Percentiles rank a stretch among this genome's conserved stretches.
These are phyloP conservation scores for Protosalanx chinensis DNA, from an alignment of 2,797 vertebrate genomes.

Conservation along the genomic window DNA sequence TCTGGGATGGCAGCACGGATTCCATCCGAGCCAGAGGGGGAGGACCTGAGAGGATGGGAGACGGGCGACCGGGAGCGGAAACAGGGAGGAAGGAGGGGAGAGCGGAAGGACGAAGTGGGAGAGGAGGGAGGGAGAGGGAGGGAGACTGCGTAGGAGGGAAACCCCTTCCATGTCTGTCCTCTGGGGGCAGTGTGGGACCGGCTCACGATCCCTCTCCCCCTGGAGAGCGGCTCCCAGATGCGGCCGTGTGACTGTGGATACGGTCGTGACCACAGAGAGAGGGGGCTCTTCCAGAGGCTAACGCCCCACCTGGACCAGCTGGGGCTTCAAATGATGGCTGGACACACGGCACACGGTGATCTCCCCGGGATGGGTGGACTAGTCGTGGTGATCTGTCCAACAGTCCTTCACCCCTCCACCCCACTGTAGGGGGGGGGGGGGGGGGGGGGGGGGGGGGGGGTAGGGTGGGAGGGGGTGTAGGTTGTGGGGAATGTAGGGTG, in stretches of 20 bases:
- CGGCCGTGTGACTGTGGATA: not conserved
- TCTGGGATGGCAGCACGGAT: not conserved
- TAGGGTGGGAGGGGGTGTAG: too few species aligned
- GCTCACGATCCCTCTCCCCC: not conserved
- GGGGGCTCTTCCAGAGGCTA: not conserved
- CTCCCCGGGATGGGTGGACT: too few species aligned
- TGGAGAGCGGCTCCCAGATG: not conserved
- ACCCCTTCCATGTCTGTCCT: not conserved
- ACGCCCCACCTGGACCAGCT: not conserved
- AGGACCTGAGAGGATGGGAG: not conserved
- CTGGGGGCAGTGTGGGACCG: constrained; percentile 7
- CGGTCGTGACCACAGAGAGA: not conserved
- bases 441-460: too few species aligned
- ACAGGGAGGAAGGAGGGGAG: not conserved
- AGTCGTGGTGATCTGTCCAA: not conserved
- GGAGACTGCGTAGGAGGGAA: not conserved
- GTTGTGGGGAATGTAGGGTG: too few species aligned
- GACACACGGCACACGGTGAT: too few species aligned
- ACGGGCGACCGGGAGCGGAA: too few species aligned
- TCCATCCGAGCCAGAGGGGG: not conserved
- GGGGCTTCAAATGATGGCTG: too few species aligned
- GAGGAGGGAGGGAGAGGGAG: not conserved
- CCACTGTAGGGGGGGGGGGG: too few species aligned
- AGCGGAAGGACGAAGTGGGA: not conserved
- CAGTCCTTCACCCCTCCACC: not conserved